Percentiles rank a stretch among this genome's conserved stretches.
These are phyloP conservation scores for Hyaena hyaena DNA, from an alignment of 2,113 vertebrate species.

Conservation along the genomic window DNA sequence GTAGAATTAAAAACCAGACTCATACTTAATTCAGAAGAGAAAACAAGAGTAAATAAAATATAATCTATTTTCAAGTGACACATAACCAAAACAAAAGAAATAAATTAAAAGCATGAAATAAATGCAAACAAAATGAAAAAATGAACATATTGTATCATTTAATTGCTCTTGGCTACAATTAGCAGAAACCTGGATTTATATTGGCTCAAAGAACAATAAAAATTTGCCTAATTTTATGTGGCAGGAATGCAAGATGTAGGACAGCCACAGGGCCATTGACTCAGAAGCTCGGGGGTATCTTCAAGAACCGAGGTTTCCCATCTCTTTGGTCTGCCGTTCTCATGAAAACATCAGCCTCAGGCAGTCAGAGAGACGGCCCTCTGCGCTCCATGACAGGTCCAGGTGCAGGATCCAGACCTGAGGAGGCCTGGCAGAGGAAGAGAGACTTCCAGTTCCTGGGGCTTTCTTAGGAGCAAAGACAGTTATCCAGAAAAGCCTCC, in stretches of 20 bases:
- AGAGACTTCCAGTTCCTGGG: neutral
- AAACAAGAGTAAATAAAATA: slow-evolving; percentile 42
- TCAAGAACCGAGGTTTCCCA: neutral
- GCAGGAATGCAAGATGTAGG: neutral
- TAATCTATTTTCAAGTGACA: neutral
- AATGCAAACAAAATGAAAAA: neutral
- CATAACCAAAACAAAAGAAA: neutral
- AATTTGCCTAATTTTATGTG: neutral
- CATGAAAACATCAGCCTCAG: neutral
- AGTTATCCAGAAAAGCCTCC: neutral
- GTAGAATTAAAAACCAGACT: neutral
- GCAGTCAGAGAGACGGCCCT: neutral
- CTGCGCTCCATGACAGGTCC: neutral
- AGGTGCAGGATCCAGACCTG: neutral
- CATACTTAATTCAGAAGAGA: slow-evolving; percentile 4
- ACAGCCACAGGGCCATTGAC: neutral
- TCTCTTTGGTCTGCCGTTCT: neutral
- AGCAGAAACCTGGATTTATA: neutral
- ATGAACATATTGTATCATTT: neutral
- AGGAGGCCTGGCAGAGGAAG: neutral
- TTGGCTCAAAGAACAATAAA: neutral
- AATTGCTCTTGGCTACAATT: neutral
- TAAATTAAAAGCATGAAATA: neutral
- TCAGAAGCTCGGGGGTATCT: neutral
- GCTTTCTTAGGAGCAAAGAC: neutral